Conservation (phyloP, 2,113 vertebrate species). For the Percopsis transmontana region DNA sequence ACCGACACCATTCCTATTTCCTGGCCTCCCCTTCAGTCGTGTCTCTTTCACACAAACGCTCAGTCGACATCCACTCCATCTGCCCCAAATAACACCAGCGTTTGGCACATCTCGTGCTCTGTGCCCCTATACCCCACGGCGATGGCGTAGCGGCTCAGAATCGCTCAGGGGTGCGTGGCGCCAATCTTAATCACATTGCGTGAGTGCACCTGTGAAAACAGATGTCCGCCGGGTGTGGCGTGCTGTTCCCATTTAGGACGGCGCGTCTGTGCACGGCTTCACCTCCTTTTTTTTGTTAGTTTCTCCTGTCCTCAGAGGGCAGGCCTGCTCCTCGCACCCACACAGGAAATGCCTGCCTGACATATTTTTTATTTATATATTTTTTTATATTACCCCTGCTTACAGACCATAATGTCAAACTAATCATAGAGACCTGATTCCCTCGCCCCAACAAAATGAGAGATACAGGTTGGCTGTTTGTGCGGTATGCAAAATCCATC, state of each 20-base stretch:
- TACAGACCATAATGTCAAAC: slow-evolving; percentile 35
- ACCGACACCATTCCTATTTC: slow-evolving; percentile 22
- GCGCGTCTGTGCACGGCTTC: slow-evolving; percentile 47
- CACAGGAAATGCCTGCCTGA: slow-evolving; percentile 46
- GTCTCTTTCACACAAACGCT: slow-evolving; percentile 46
- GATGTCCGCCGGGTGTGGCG: slow-evolving; percentile 74
- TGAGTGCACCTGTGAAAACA: slow-evolving; percentile 80
- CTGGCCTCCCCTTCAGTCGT: slow-evolving; percentile 6
- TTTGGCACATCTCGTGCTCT: slow-evolving; percentile 47
- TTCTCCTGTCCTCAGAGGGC: slow-evolving; percentile 11
- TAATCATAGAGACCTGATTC: slow-evolving; percentile 33
- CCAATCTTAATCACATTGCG: slow-evolving; percentile 77
- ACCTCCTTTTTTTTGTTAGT: slow-evolving; percentile 5
- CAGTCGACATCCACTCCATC: slow-evolving; percentile 64
- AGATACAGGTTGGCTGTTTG: slow-evolving; percentile 24
- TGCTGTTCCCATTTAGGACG: slow-evolving; percentile 71
- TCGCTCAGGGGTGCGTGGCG: slow-evolving; percentile 36
- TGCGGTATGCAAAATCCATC: slow-evolving; percentile 40
- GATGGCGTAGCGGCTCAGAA: slow-evolving; percentile 34
- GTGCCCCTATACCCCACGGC: slow-evolving; percentile 42
- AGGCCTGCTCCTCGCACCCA: slow-evolving; percentile 29
- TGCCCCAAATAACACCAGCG: slow-evolving; percentile 59
- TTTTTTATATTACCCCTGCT: slow-evolving; percentile 57
- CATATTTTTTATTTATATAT: neutral
- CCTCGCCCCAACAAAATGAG: neutral